Evolutionary conservation across 2,113 vertebrate genomes (phyloP).

Genomic region (Sinocyclocheilus grahami): DNA sequence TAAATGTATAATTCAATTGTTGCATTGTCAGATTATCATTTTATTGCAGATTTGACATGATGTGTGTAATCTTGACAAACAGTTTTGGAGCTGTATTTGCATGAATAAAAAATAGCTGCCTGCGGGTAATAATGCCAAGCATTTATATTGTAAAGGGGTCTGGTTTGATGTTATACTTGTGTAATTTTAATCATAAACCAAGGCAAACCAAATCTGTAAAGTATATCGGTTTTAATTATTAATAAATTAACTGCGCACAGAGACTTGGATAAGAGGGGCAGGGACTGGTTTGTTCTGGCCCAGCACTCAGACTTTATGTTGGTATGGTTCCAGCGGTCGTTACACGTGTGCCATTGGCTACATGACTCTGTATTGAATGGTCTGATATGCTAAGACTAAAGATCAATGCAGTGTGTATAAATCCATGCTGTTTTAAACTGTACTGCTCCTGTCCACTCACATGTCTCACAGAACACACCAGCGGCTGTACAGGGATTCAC

Average conservation of each 20-base stretch:
- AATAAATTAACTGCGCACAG: not conserved
- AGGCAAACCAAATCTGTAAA: not conserved
- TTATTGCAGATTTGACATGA: not conserved
- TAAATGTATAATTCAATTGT: not conserved
- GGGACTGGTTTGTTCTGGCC: not conserved
- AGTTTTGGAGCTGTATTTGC: not conserved
- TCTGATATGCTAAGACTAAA: slow-evolving; percentile 4
- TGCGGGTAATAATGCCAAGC: not conserved
- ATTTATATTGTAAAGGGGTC: not conserved
- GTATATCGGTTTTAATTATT: not conserved
- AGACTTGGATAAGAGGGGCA: not conserved
- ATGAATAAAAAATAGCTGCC: not conserved
- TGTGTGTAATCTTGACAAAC: not conserved
- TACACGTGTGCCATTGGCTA: not conserved
- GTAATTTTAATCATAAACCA: not conserved
- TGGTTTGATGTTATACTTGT: not conserved
- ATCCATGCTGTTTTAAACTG: slow-evolving; percentile 69
- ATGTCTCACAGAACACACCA: slow-evolving; percentile 40
- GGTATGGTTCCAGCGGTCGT: not conserved
- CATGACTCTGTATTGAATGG: not conserved
- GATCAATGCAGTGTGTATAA: slow-evolving; percentile 64
- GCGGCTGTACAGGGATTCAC: not conserved
- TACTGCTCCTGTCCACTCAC: slow-evolving; percentile 52
- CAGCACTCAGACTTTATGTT: not conserved
- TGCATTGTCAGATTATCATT: not conserved